Evolutionary conservation across 37 sponge, comb jelly and placozoan species (phyloP), one percentile per base, ranked within the genome.

Genomic region (Oopsacas minuta): DNA sequence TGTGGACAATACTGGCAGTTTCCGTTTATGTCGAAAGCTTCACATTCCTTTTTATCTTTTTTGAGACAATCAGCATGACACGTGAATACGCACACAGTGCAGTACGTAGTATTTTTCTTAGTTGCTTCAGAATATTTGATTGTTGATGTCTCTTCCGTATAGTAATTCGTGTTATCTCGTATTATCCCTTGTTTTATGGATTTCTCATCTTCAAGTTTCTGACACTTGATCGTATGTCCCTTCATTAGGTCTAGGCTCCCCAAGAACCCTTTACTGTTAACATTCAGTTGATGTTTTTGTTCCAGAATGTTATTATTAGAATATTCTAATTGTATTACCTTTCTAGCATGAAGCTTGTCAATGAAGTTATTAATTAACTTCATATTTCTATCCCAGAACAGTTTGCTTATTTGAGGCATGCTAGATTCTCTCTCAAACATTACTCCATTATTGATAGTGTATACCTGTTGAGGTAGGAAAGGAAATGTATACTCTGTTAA

Each of bases 1-100:
- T 61, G 22, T 3, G 75, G 75, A 61, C 75, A 61, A 12, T 32
- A 5, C 75, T 61, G 75, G 22, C 75, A 61, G 1, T 61, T 5
- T 3, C 75, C 75, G 1, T n/a, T 61, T 10, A 3, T 61, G 75
- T 61, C 22, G 28, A 61, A 61, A 32, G 75, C 75, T 61, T 61
- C 75, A 12, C 75, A 61, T 20, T 3, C 22, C 22, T 61, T 61
- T 12, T 61, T 61, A 32, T 61, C 28, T 61, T 61, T 3, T 12
- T 12, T n/a, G 7, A 61, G 75, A n/a, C 75, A 61, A 61, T 61
- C 75, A 61, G 75, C 75, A 61, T 61, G 75, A 12, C 75, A 61
- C 5, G 75, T 61, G 30, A 25, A n/a, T 32, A 61, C 30, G 30
- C 75, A 61, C 28, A 20, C 30, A 32, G 20, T 61, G 22, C 75